Evolutionary conservation across 2,113 vertebrate species (phyloP).

Genomic region (Macquaria ambigua): DNA sequence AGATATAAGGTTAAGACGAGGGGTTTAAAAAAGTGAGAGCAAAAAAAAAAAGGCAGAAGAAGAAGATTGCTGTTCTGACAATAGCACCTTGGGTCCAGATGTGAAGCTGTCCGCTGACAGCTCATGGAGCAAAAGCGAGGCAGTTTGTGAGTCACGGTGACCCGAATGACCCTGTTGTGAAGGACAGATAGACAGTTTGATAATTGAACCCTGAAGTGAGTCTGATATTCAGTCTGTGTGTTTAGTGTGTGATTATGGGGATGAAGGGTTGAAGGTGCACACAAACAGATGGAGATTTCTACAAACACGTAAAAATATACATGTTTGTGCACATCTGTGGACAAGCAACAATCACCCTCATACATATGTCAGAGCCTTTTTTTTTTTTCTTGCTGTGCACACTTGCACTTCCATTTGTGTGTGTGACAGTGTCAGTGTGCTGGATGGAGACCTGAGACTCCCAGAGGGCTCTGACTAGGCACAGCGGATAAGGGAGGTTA

Average conservation of each 20-base stretch:
- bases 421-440: constrained; percentile 9
- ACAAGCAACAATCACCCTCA: constrained; percentile 8
- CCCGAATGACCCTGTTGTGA: constrained; percentile 22
- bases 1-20: constrained; percentile 40
- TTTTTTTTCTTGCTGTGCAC: constrained; percentile 22
- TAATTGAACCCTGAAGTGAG: constrained; percentile 11
- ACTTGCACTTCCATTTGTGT: constrained; percentile 8
- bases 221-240: not conserved
- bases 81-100: constrained; percentile 78
- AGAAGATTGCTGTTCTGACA: constrained; percentile 38
- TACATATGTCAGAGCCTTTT: constrained; percentile 23
- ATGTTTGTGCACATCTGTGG: constrained; percentile 12
- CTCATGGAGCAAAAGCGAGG: constrained; percentile 23
- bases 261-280: not conserved
- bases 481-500: constrained; percentile 45
- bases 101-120: constrained; percentile 60
- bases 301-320: not conserved
- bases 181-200: constrained; percentile 33
- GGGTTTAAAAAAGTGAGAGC: not conserved
- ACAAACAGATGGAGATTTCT: not conserved
- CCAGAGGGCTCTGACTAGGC: constrained; percentile 53
- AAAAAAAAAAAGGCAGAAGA: constrained; percentile 10
- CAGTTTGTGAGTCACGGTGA: constrained; percentile 49
- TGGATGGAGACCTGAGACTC: constrained; percentile 61
- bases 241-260: not conserved